Percentiles rank a stretch among this genome's conserved stretches.
These are phyloP conservation scores for Hofmannophila pseudospretella DNA, from an alignment of 2,888 invertebrate species.

Conservation along the genomic window DNA sequence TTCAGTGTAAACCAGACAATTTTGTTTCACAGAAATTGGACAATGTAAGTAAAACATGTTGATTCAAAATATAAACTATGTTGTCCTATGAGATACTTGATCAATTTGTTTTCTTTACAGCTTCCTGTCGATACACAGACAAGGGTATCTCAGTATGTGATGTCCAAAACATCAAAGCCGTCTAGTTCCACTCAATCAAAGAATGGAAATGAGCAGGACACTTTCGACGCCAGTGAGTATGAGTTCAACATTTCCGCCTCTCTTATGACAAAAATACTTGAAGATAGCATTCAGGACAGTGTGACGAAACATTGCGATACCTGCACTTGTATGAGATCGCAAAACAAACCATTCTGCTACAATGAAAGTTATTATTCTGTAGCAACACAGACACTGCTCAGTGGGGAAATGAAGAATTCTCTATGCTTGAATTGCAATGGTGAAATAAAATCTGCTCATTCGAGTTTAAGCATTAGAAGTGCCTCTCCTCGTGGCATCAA, in stretches of 20 bases:
- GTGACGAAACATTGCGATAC: constrained; percentile 90
- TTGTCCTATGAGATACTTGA: constrained; percentile 8
- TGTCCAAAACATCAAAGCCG: constrained; percentile 74
- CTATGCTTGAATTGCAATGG: constrained; percentile 81
- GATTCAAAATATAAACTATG: constrained; percentile 5
- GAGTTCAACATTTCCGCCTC: constrained; percentile 89
- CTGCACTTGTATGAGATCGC: constrained; percentile 83
- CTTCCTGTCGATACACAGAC: constrained; percentile 94
- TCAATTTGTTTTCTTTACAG: constrained; percentile 68
- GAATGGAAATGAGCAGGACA: constrained; percentile 58
- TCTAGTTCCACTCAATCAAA: constrained; percentile 63
- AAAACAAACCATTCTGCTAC: constrained; percentile 71
- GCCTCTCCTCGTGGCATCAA: constrained; percentile 54
- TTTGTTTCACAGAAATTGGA: constrained; percentile 95
- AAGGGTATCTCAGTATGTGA: constrained; percentile 88
- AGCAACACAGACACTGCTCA: constrained; percentile 79
- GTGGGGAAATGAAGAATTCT: constrained; percentile 68
- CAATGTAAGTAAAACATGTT: constrained; percentile 80
- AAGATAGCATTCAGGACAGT: constrained; percentile 90
- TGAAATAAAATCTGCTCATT: constrained; percentile 65
- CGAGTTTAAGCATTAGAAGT: constrained; percentile 61
- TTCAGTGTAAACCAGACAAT: constrained; percentile 96
- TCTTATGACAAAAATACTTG: constrained; percentile 93
- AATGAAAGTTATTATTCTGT: constrained; percentile 78
- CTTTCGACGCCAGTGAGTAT: constrained; percentile 78